phyloP scores from a whole-genome alignment of 2,888 invertebrate species.

The Lacanobia oleracea region DNA sequence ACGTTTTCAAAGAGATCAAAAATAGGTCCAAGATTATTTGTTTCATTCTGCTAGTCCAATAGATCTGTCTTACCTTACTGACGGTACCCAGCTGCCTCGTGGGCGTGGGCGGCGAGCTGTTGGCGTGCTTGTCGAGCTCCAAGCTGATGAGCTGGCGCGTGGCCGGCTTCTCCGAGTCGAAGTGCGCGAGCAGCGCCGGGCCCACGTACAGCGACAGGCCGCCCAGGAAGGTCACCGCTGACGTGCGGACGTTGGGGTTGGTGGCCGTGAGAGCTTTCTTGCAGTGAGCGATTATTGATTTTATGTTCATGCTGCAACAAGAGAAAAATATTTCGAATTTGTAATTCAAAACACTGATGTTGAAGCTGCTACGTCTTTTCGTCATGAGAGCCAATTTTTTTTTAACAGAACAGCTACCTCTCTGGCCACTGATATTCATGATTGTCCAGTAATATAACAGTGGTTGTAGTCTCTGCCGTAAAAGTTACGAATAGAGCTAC shows the following conservation, averaged over 20 bases:
- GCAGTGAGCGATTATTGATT: conserved; percentile 93
- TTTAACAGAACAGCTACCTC: no score
- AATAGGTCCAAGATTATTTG: no score
- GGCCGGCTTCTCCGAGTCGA: conserved; percentile 96
- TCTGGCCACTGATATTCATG: no score
- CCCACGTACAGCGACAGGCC: conserved; percentile 96
- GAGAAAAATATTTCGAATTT: neutral
- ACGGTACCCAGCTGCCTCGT: conserved; percentile 91
- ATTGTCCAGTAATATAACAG: no score
- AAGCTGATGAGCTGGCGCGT: conserved; percentile 95
- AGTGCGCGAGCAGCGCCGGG: conserved; percentile 93
- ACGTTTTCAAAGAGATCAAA: no score
- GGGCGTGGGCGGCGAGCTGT: conserved; percentile 94
- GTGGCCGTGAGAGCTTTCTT: conserved; percentile 96
- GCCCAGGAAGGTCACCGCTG: conserved; percentile 94
- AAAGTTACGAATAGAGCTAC: no score
- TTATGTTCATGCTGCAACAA: conserved; percentile 92
- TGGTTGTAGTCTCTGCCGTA: no score
- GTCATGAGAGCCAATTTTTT: no score
- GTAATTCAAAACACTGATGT: no score
- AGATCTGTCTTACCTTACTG: conserved; percentile 77
- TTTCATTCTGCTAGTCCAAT: no score
- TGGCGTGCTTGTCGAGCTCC: conserved; percentile 95
- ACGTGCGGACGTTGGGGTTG: conserved; percentile 95
- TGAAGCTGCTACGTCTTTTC: no score